A percentile compares a stretch with the other conserved stretches of the same genome.
phyloP scores from a whole-genome alignment of 2,888 invertebrate genomes.

The Cotesia congregata region DNA sequence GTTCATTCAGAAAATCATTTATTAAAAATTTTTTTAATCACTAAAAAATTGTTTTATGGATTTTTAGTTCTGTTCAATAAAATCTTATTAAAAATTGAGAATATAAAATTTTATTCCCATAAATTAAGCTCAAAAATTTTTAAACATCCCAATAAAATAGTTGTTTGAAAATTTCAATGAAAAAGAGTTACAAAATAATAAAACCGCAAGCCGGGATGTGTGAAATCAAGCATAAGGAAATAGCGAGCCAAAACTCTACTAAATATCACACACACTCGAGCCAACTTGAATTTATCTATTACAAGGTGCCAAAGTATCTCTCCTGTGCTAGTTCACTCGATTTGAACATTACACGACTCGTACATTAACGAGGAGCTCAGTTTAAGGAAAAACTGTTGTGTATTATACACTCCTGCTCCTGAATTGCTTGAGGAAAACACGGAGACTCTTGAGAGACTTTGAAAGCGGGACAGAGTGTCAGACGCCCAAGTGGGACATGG shows the following conservation, averaged over 20 bases:
- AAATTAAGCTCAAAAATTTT: no score
- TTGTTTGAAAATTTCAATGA: not conserved
- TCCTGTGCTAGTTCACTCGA: constrained; percentile 49
- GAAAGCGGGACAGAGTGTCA: constrained; percentile 33
- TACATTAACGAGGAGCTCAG: constrained; percentile 61
- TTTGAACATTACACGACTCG: constrained; percentile 59
- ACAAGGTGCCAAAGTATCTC: constrained; percentile 32
- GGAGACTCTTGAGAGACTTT: constrained; percentile 39
- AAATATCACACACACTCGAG: not conserved
- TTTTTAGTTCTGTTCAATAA: no score
- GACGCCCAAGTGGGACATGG: constrained; percentile 33
- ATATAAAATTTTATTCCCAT: no score
- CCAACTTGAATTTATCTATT: not conserved
- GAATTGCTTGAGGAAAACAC: constrained; percentile 39
- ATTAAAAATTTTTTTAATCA: no score
- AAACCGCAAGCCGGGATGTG: not conserved
- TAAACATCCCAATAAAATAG: no score
- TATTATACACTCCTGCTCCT: constrained; percentile 14
- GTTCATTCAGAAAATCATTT: no score
- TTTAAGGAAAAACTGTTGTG: not conserved
- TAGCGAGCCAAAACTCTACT: not conserved
- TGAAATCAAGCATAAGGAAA: not conserved
- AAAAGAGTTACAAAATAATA: not conserved
- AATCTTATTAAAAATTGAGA: no score
- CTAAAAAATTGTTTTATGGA: no score